Evolutionary conservation across 1,140 invertebrate species (phyloP).

Genomic region (Littorina saxatilis): DNA sequence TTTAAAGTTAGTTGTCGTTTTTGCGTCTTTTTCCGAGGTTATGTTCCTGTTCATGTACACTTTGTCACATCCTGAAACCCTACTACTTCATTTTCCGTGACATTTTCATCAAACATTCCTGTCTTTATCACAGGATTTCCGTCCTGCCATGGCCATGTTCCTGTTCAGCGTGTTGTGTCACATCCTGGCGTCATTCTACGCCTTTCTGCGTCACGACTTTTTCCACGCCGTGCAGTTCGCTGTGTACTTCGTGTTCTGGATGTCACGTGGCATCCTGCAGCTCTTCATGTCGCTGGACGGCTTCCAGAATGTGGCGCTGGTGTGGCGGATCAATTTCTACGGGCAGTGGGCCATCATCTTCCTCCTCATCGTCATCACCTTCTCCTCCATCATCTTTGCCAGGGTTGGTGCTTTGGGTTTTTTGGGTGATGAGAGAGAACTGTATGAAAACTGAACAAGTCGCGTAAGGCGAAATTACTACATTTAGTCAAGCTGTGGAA

Average conservation of each 20-base stretch:
- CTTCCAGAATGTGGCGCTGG: slow-evolving; percentile 18
- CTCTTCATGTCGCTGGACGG: slow-evolving; percentile 47
- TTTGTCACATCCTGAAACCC: no score
- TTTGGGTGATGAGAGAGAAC: no score
- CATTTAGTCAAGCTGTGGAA: no score
- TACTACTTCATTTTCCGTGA: no score
- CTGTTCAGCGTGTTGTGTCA: slow-evolving; percentile 56
- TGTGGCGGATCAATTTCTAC: slow-evolving; percentile 49
- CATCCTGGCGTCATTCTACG: slow-evolving; percentile 59
- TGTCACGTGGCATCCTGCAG: slow-evolving; percentile 43
- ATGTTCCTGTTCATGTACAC: no score
- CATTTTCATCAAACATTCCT: no score
- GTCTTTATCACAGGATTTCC: slow-evolving; percentile 58
- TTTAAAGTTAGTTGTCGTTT: no score
- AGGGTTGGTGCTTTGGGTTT: slow-evolving; percentile 10
- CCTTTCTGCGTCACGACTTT: slow-evolving; percentile 62
- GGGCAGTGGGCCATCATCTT: slow-evolving; percentile 60
- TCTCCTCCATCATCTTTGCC: slow-evolving; percentile 46
- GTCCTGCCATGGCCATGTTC: slow-evolving; percentile 55
- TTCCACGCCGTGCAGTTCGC: slow-evolving; percentile 58
- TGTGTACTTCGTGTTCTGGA: slow-evolving; percentile 60
- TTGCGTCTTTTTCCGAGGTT: no score
- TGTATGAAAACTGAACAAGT: no score
- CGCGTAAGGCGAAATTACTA: no score
- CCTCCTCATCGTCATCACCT: slow-evolving; percentile 47